phyloP scores from a whole-genome alignment of 2,888 invertebrate genomes.

The Caradrina clavipalpis region DNA sequence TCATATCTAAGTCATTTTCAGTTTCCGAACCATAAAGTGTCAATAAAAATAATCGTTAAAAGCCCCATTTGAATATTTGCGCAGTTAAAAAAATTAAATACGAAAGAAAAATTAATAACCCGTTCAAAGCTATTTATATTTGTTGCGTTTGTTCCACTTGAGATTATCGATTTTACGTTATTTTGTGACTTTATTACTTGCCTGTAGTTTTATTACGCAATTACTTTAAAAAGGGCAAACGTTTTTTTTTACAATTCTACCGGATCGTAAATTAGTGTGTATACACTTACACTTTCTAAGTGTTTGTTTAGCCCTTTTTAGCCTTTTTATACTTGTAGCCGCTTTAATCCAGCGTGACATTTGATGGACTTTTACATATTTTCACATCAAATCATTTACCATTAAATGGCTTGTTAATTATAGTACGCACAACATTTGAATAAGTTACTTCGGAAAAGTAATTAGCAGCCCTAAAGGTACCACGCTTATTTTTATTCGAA shows the following conservation, averaged over 20 bases:
- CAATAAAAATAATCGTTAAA: constrained; percentile 87
- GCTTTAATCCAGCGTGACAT: constrained; percentile 27
- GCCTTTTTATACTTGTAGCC: constrained; percentile 7
- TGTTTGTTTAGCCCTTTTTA: constrained; percentile 40
- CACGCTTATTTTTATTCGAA: constrained; percentile 2
- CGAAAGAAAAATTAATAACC: constrained; percentile 83
- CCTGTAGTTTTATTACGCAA: constrained; percentile 65
- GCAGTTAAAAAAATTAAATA: constrained; percentile 82
- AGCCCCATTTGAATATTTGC: constrained; percentile 84
- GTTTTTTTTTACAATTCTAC: constrained; percentile 50
- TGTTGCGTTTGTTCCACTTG: constrained; percentile 73
- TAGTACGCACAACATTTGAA: constrained; percentile 24
- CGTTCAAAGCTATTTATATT: constrained; percentile 73
- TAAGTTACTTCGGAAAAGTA: constrained; percentile 16
- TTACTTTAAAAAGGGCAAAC: constrained; percentile 62
- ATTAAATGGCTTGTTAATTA: constrained; percentile 23
- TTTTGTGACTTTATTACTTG: constrained; percentile 59
- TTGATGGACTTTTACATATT: constrained; percentile 43
- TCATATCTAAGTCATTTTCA: constrained; percentile 84
- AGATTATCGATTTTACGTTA: constrained; percentile 73
- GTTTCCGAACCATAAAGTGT: constrained; percentile 90
- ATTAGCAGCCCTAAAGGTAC: not conserved
- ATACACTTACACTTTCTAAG: constrained; percentile 33
- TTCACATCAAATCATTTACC: constrained; percentile 21
- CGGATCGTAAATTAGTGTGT: constrained; percentile 55